Percentiles rank a stretch among this genome's conserved stretches.
phyloP scores from a whole-genome alignment of 2,888 invertebrate genomes.

The Leptinotarsa tumamoca region DNA sequence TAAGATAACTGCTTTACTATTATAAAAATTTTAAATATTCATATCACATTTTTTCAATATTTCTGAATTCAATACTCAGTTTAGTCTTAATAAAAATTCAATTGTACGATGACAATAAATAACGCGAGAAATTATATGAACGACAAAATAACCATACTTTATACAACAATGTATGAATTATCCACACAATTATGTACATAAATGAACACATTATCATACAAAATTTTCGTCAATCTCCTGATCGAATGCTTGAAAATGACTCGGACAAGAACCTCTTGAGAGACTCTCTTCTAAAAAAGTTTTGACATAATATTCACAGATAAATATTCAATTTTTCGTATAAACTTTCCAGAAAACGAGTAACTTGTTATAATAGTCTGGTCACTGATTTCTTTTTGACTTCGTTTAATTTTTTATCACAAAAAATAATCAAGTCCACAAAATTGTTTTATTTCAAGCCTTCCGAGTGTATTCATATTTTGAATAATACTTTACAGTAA shows the following conservation, averaged over 20 bases:
- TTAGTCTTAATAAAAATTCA: constrained; percentile 36
- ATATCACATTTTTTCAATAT: constrained; percentile 43
- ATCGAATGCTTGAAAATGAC: background rate
- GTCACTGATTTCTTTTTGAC: constrained; percentile 9
- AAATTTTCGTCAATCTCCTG: constrained; percentile 22
- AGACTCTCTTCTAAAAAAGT: too few relatives aligned
- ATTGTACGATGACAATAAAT: constrained; percentile 40
- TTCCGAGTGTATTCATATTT: background rate
- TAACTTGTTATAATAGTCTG: too few relatives aligned
- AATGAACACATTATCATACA: constrained; percentile 36
- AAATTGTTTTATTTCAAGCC: background rate
- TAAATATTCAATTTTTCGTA: background rate
- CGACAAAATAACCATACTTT: constrained; percentile 32
- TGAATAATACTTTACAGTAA: background rate
- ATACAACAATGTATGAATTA: constrained; percentile 36
- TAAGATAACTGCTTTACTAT: constrained; percentile 26
- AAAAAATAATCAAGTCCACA: constrained; percentile 38
- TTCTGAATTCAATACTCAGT: constrained; percentile 39
- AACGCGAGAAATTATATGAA: constrained; percentile 34
- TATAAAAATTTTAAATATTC: constrained; percentile 35
- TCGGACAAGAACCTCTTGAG: background rate
- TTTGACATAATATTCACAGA: too few relatives aligned
- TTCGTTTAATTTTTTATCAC: constrained; percentile 35
- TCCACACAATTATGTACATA: constrained; percentile 31
- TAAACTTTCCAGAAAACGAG: too few relatives aligned